Evolutionary conservation across 2,113 vertebrate genomes (phyloP).

Genomic region (Scolopax mira): DNA sequence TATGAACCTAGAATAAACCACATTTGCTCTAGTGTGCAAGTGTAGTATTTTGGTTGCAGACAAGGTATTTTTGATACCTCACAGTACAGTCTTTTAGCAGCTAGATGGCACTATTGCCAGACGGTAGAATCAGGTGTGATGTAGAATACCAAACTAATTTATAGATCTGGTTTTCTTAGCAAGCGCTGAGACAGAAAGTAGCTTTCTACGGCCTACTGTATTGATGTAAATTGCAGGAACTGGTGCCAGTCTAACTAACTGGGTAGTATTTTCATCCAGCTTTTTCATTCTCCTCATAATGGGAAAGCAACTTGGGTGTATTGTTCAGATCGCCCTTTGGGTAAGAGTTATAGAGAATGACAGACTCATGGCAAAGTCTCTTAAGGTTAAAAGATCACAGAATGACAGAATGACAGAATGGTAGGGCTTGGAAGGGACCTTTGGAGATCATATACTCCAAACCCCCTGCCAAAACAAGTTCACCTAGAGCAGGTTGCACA

Average conservation of each 20-base stretch:
- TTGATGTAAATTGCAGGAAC: neutral
- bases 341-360: neutral
- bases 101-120: slow-evolving; percentile 73
- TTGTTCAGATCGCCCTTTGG: neutral
- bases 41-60: neutral
- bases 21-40: neutral
- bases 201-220: neutral
- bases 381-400: neutral
- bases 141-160: neutral
- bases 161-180: neutral
- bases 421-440: neutral
- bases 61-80: neutral
- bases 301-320: neutral
- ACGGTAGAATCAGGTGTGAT: neutral
- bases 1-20: neutral
- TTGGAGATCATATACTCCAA: neutral
- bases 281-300: neutral
- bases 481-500: neutral
- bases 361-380: neutral
- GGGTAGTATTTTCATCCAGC: neutral
- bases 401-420: neutral
- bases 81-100: slow-evolving; percentile 56
- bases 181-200: neutral
- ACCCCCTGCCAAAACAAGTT: neutral
- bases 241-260: neutral